Evolutionary conservation across 1,140 invertebrate species (phyloP).

Genomic region (Lepidurus packardi): DNA sequence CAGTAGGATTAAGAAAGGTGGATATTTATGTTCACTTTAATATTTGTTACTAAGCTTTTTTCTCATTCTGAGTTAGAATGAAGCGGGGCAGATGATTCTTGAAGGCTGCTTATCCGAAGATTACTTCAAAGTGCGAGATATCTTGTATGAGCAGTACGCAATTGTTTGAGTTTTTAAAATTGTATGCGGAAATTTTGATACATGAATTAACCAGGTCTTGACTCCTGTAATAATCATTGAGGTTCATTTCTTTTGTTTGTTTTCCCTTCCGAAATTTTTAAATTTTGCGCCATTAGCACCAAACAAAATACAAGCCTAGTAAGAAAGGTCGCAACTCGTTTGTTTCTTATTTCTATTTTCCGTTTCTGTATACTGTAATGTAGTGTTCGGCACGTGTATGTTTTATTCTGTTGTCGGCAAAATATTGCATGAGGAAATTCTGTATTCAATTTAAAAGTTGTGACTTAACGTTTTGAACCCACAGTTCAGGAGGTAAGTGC

Average conservation of each 20-base stretch:
- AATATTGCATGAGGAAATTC: too few relatives aligned
- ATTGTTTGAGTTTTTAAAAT: conserved; percentile 61
- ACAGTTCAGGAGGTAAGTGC: too few relatives aligned
- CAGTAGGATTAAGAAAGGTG: conserved; percentile 79
- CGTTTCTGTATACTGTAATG: not conserved
- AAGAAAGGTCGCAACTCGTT: not conserved
- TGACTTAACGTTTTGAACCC: too few relatives aligned
- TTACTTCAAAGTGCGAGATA: conserved; percentile 87
- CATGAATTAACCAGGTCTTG: not conserved
- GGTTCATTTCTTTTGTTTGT: not conserved
- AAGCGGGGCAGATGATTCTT: conserved; percentile 82
- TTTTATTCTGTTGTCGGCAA: too few relatives aligned
- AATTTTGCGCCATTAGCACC: not conserved
- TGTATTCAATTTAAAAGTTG: too few relatives aligned
- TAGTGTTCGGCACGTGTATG: not conserved
- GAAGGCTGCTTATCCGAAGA: conserved; percentile 92
- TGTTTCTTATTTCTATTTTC: not conserved
- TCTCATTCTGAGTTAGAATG: conserved; percentile 60
- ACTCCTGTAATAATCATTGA: not conserved
- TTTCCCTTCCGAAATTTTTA: not conserved
- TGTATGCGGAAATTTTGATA: not conserved
- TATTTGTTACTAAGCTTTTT: conserved; percentile 31
- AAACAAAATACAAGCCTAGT: not conserved
- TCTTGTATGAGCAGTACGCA: conserved; percentile 95
- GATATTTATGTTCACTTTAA: conserved; percentile 39